A percentile compares a stretch with the other conserved stretches of the same genome.
These are phyloP conservation scores for Protaetia brevitarsis DNA, from an alignment of 1,140 invertebrate genomes.

Conservation along the genomic window DNA sequence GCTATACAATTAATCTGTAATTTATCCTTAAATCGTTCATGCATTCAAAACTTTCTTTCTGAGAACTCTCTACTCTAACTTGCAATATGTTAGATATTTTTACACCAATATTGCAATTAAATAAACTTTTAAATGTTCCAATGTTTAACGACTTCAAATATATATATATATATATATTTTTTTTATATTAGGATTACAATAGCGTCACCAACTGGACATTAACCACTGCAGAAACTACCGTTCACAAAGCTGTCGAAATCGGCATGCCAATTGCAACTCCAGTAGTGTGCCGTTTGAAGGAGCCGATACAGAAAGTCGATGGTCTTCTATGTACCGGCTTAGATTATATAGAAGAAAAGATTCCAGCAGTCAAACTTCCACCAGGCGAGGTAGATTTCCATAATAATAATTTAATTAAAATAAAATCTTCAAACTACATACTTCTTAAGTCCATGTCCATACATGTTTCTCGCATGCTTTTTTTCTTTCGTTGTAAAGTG, in stretches of 20 bases:
- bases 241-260: constrained; percentile 50
- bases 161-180: neutral
- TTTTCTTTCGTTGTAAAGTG: neutral
- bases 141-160: too few species aligned
- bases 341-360: constrained; percentile 51
- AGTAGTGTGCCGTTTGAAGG: constrained; percentile 51
- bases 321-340: constrained; percentile 50
- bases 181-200: constrained; percentile 52
- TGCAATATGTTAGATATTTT: too few species aligned
- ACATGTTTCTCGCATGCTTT: neutral
- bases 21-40: too few species aligned
- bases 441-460: neutral
- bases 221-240: constrained; percentile 55
- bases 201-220: constrained; percentile 56
- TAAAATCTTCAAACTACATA: neutral
- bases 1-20: too few species aligned
- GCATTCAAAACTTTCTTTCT: too few species aligned
- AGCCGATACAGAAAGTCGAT: constrained; percentile 52
- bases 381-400: constrained; percentile 49
- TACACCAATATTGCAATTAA: too few species aligned
- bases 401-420: neutral
- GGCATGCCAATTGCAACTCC: constrained; percentile 51
- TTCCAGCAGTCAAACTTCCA: constrained; percentile 52
- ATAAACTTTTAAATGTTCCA: too few species aligned
- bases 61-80: too few species aligned